Conservation (phyloP, 2,888 invertebrate genomes). For the Dicranocentrus wangi region DNA sequence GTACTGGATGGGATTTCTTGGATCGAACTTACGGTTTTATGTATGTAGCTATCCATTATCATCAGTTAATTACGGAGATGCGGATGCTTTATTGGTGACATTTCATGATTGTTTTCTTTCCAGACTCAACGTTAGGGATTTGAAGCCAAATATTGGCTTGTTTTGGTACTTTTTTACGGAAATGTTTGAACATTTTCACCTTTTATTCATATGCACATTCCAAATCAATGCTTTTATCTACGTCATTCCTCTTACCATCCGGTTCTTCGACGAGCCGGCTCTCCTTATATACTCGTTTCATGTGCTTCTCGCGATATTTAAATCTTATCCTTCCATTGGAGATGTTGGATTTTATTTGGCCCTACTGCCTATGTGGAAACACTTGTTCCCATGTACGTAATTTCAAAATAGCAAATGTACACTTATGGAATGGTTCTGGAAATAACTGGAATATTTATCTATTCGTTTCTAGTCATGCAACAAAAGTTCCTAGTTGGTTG, state of each 20-base stretch:
- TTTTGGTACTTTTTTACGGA: constrained; percentile 99
- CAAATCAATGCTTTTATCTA: constrained; percentile 97
- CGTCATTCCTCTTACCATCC: constrained; percentile 88
- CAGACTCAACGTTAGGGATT: constrained; percentile 91
- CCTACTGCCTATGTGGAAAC: constrained; percentile 92
- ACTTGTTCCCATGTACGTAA: constrained; percentile 88
- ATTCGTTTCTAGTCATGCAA: constrained; percentile 84
- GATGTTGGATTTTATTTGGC: constrained; percentile 95
- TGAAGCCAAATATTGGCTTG: constrained; percentile 96
- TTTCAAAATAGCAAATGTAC: no score
- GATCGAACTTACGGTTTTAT: constrained; percentile 87
- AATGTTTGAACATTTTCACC: constrained; percentile 99
- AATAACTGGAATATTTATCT: constrained; percentile 74
- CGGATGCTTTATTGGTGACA: constrained; percentile 15
- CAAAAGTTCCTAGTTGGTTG: constrained; percentile 95
- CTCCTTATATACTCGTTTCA: constrained; percentile 86
- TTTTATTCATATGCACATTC: constrained; percentile 95
- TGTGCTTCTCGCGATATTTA: constrained; percentile 91
- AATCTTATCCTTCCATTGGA: constrained; percentile 96
- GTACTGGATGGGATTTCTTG: constrained; percentile 77
- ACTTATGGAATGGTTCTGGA: no score
- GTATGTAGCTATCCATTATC: no score
- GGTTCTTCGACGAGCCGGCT: constrained; percentile 86
- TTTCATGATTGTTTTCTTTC: constrained; percentile 74
- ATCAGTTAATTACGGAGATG: background rate